phyloP scores from a whole-genome alignment of 2,113 vertebrate genomes.

The Synodontis membranacea region DNA sequence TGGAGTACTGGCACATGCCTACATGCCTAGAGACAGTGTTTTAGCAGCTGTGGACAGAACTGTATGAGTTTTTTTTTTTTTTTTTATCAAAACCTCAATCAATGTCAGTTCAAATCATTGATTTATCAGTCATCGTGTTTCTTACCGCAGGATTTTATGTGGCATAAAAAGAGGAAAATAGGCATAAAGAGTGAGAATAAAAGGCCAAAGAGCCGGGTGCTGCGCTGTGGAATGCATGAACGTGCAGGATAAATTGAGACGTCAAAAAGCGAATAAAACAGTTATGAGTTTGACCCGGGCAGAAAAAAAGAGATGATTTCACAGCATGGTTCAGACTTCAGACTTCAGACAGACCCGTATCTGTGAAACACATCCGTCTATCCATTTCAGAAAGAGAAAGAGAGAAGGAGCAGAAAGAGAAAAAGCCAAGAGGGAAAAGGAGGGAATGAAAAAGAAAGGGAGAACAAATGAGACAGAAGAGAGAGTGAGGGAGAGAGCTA shows the following conservation, averaged over 20 bases:
- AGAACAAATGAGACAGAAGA: neutral
- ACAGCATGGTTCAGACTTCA: slow-evolving; percentile 59
- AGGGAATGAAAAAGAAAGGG: neutral
- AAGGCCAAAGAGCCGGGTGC: slow-evolving; percentile 27
- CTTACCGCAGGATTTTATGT: slow-evolving; percentile 55
- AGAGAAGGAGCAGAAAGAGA: neutral
- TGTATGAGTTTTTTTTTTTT: neutral
- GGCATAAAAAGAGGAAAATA: slow-evolving; percentile 56
- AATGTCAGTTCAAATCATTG: slow-evolving; percentile 3
- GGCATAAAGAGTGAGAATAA: slow-evolving; percentile 55
- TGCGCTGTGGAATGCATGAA: slow-evolving; percentile 47
- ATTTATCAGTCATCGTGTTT: slow-evolving; percentile 33
- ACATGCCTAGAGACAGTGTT: neutral
- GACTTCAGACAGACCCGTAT: slow-evolving; percentile 68
- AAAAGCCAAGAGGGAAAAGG: neutral
- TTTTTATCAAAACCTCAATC: neutral
- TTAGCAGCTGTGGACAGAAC: neutral
- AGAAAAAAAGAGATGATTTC: slow-evolving; percentile 70
- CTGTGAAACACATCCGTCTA: slow-evolving; percentile 75
- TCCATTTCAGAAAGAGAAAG: slow-evolving; percentile 57
- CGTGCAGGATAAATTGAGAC: slow-evolving; percentile 59
- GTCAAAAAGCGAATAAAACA: slow-evolving; percentile 61
- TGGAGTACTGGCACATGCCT: neutral
- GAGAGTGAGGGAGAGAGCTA: neutral
- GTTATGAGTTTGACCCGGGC: slow-evolving; percentile 64